phyloP scores from a whole-genome alignment of 2,888 invertebrate genomes.

The Hirtodrosophila confusa region DNA sequence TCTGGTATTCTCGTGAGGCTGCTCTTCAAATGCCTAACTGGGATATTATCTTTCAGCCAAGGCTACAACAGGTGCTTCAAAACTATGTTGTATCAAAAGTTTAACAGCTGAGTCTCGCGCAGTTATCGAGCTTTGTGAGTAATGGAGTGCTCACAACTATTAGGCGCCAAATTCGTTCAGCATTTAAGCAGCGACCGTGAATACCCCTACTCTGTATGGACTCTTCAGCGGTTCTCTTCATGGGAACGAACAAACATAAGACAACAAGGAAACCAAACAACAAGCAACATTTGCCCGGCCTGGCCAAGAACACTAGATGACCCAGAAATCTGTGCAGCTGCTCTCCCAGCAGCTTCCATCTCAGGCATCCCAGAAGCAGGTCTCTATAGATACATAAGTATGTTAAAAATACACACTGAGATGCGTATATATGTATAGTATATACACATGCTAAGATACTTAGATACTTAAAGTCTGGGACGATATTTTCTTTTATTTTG shows the following conservation, averaged over 20 bases:
- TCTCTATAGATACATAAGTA: neutral
- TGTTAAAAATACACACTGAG: conserved; percentile 44
- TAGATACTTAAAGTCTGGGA: conserved; percentile 33
- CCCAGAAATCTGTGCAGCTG: conserved; percentile 58
- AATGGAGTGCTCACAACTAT: too few species aligned
- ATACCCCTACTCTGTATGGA: too few species aligned
- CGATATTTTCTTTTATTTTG: conserved; percentile 49
- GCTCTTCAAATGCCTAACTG: too few species aligned
- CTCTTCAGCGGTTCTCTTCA: too few species aligned
- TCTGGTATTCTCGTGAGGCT: too few species aligned
- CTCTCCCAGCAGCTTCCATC: conserved; percentile 27
- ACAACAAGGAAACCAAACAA: neutral
- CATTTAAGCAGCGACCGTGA: too few species aligned
- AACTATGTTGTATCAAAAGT: too few species aligned
- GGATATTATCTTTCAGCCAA: too few species aligned
- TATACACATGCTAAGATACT: conserved; percentile 47
- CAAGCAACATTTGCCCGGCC: conserved; percentile 9
- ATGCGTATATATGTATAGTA: conserved; percentile 19
- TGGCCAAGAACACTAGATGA: conserved; percentile 44
- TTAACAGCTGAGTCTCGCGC: too few species aligned
- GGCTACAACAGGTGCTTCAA: too few species aligned
- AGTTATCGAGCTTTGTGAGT: too few species aligned
- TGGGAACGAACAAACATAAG: conserved; percentile 9
- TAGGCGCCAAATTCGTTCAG: too few species aligned
- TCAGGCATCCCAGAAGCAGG: neutral